Base-by-base conservation (phyloP, 2,888 invertebrate species). In the Cryptosula pallasiana region DNA sequence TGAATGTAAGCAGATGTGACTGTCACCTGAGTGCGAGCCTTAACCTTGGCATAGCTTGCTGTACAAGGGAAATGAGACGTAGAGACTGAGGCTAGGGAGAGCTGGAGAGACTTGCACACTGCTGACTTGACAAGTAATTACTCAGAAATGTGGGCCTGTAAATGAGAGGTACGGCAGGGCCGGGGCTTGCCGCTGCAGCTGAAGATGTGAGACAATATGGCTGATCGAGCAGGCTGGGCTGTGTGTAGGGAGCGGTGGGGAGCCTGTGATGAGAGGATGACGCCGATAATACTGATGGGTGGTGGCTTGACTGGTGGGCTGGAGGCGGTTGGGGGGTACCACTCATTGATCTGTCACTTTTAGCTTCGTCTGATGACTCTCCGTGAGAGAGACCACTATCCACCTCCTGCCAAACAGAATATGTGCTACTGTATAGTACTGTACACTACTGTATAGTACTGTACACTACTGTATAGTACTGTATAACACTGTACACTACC, bases 331-430 rank as follows among this genome's bases (percentile, higher is more conserved):
- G 63, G 13, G 27, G 32, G 3, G 32, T 9, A 9, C 25, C 25
- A 63, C 32, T 34, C 3, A 25, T 32, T 5, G 63, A 63, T 9
- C 32, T 63, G 13, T 63, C 63, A 63, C 63, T 63, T 27, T 63
- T 63, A 9, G 63, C 32, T 29, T 63, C 63, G n/a, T 63, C 63
- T 32, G 63, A 63, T 25, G 63, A 63, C 32, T 63, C 63, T 27
- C 63, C 63, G 32, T 63, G 63, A n/a, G 63, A 63, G 5, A 63
- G 13, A 32, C 63, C 63, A 32, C 63, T 63, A n/a, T 63, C 63
- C 32, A n/a, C n/a, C 27, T 63, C 63, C 63, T 63, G 63, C 13
- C 25, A 55, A 20, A 55, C 23, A 23, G 5, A 25, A 55, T 13
- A 13, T 9, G 9, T 13, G 20, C 20, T 13, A 13, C 9, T 45